A percentile compares a stretch with the other conserved stretches of the same genome.
These are phyloP conservation scores for Laothoe populi DNA, from an alignment of 2,888 invertebrate species.

Conservation along the genomic window DNA sequence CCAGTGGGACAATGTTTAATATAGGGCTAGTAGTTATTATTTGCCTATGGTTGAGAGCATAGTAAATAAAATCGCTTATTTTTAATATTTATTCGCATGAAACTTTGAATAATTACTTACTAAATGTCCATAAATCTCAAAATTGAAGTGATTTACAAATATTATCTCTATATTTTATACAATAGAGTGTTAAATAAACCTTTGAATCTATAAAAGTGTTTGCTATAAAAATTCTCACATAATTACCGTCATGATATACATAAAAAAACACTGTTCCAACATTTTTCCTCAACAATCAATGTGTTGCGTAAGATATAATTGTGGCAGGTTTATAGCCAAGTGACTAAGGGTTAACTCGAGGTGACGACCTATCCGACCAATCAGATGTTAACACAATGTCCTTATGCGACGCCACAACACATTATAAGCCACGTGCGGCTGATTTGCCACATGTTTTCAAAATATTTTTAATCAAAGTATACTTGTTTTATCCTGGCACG, in stretches of 20 bases:
- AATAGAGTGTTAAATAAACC: constrained; percentile 5
- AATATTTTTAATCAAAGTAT: too few species aligned
- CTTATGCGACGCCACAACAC: not conserved
- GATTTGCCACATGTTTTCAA: not conserved
- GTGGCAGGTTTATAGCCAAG: constrained; percentile 10
- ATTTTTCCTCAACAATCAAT: constrained; percentile 16
- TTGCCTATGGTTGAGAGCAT: too few species aligned
- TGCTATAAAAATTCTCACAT: constrained; percentile 13
- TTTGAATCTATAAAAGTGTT: constrained; percentile 4
- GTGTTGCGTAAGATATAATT: constrained; percentile 17
- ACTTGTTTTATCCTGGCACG: too few species aligned
- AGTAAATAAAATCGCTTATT: not conserved
- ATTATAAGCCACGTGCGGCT: not conserved
- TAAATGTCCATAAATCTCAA: constrained; percentile 4
- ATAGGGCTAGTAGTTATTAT: too few species aligned
- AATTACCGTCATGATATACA: constrained; percentile 7
- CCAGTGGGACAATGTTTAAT: too few species aligned
- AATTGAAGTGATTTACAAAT: constrained; percentile 30
- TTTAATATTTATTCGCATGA: not conserved
- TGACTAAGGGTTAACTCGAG: constrained; percentile 15
- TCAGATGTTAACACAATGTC: not conserved
- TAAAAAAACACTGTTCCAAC: constrained; percentile 17
- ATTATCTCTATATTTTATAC: not conserved
- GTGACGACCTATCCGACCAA: constrained; percentile 18
- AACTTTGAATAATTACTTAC: not conserved